Conservation (phyloP, 2,888 invertebrate genomes). For the Morpho achilles region DNA sequence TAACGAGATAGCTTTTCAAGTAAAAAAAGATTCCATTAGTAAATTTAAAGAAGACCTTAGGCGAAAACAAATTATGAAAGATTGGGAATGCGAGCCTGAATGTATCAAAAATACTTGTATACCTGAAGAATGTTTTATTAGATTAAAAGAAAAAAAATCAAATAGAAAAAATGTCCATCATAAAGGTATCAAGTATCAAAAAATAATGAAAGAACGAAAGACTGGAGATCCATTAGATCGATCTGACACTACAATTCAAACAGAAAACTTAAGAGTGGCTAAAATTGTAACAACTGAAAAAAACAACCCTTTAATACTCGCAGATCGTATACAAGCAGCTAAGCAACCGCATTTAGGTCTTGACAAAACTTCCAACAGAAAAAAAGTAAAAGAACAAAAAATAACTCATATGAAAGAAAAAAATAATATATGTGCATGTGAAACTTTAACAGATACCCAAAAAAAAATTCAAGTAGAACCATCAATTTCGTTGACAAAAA, state of each 20-base stretch:
- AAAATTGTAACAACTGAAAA: slow-evolving; percentile 3
- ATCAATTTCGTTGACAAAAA: neutral
- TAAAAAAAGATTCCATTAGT: slow-evolving; percentile 44
- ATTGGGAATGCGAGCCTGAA: slow-evolving; percentile 37
- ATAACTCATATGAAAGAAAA: slow-evolving; percentile 6
- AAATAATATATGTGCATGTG: neutral
- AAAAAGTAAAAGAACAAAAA: slow-evolving; percentile 3
- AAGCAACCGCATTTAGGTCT: neutral
- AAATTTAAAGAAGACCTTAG: slow-evolving; percentile 39
- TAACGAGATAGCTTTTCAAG: slow-evolving; percentile 27
- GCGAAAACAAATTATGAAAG: slow-evolving; percentile 31
- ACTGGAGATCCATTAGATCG: slow-evolving; percentile 5
- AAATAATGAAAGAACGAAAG: slow-evolving; percentile 5
- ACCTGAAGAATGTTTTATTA: slow-evolving; percentile 39
- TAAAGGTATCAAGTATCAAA: slow-evolving; percentile 3
- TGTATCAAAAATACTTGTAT: slow-evolving; percentile 32
- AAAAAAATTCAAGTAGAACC: slow-evolving; percentile 2
- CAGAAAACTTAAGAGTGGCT: slow-evolving; percentile 1
- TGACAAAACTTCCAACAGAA: neutral
- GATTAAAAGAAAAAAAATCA: slow-evolving; percentile 25
- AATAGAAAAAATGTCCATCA: neutral
- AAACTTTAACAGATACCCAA: neutral
- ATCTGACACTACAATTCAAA: slow-evolving; percentile 15
- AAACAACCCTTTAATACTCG: slow-evolving; percentile 13
- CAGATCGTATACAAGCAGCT: slow-evolving; percentile 1